phyloP scores from a whole-genome alignment of 92 coral and sea anemone species.

The Metridium senile region DNA sequence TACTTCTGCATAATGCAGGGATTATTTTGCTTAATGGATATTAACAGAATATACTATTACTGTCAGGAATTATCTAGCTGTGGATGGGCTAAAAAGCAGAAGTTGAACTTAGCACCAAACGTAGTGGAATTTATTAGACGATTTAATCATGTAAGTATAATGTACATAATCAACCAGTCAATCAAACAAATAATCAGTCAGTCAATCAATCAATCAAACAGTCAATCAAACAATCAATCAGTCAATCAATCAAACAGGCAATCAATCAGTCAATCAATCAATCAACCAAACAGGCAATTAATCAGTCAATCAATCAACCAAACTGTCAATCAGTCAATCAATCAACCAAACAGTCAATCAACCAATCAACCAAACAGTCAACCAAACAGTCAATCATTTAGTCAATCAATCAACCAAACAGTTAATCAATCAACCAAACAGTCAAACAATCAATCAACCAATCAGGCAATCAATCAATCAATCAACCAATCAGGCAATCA shows the following conservation, averaged over 20 bases:
- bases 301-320: background rate
- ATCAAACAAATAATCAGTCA: background rate
- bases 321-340: background rate
- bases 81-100: conserved; percentile 94
- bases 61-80: conserved; percentile 84
- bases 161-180: background rate
- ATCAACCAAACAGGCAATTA: background rate
- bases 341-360: background rate
- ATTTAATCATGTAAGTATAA: conserved; percentile 88
- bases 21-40: background rate
- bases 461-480: background rate
- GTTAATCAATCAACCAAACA: background rate
- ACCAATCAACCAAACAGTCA: background rate
- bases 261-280: background rate
- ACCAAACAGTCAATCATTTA: background rate
- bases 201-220: background rate
- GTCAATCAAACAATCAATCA: background rate
- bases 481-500: background rate
- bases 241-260: background rate
- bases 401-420: background rate
- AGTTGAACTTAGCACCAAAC: conserved; percentile 82
- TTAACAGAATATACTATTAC: background rate
- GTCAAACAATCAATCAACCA: background rate
- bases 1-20: background rate
- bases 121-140: conserved; percentile 92